Percentiles rank a stretch among this genome's conserved stretches.
phyloP scores from a whole-genome alignment of 2,113 vertebrate species.

The Eulemur macaco region DNA sequence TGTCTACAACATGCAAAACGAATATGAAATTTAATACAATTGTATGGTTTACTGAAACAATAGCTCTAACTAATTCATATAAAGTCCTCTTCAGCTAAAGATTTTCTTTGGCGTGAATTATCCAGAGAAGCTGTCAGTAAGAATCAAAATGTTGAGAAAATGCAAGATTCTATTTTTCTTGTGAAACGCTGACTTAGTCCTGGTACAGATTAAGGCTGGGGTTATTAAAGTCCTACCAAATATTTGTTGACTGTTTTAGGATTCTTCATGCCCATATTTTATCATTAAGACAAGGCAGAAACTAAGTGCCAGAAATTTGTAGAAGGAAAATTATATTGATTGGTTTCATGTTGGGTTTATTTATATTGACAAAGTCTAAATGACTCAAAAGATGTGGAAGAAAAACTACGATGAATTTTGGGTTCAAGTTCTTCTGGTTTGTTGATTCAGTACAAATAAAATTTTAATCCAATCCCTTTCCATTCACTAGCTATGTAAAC shows the following conservation, averaged over 20 bases:
- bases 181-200: background rate
- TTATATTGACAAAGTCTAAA: constrained; percentile 39
- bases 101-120: constrained; percentile 46
- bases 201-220: background rate
- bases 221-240: background rate
- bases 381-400: constrained; percentile 7
- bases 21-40: constrained; percentile 12
- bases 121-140: background rate
- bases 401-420: background rate
- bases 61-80: background rate
- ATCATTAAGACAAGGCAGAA: constrained; percentile 30
- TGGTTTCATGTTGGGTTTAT: background rate
- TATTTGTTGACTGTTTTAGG: background rate
- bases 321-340: background rate
- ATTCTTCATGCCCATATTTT: background rate
- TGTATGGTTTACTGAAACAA: constrained; percentile 28
- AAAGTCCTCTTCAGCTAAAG: background rate
- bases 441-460: background rate
- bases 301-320: background rate
- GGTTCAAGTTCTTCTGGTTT: background rate
- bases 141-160: constrained; percentile 10
- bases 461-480: background rate
- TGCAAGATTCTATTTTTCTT: background rate
- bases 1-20: background rate
- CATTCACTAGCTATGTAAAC: background rate